Percentiles rank a stretch among this genome's conserved stretches.
phyloP scores from a whole-genome alignment of 1,140 invertebrate genomes.

The Hypothenemus hampei region DNA sequence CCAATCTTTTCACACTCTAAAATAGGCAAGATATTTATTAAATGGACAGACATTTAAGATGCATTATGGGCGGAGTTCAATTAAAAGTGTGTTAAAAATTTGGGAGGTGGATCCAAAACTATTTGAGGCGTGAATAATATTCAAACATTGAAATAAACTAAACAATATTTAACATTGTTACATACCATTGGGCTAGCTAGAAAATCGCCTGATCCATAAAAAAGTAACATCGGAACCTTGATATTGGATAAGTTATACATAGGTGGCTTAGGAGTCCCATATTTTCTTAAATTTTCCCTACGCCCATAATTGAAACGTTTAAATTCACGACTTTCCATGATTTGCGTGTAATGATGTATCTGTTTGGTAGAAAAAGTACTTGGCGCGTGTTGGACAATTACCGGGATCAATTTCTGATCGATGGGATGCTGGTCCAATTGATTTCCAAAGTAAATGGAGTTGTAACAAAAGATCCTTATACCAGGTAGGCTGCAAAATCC shows the following conservation, averaged over 20 bases:
- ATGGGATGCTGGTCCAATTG: constrained; percentile 6
- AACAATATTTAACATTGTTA: background rate
- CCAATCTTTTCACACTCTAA: constrained; percentile 1
- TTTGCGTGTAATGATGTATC: constrained; percentile 13
- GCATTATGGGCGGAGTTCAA: no score
- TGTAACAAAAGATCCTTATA: background rate
- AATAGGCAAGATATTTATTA: no score
- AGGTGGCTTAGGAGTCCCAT: constrained; percentile 52
- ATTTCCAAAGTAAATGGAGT: constrained; percentile 4
- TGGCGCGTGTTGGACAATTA: constrained; percentile 2
- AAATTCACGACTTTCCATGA: constrained; percentile 38
- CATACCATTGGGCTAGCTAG: constrained; percentile 7
- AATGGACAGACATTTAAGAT: no score
- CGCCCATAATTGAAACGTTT: constrained; percentile 53
- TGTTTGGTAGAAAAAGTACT: constrained; percentile 7
- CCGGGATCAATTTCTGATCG: background rate
- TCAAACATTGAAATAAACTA: no score
- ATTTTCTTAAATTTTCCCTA: constrained; percentile 49
- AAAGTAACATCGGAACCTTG: constrained; percentile 59
- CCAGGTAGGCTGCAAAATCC: constrained; percentile 2
- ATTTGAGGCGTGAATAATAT: no score
- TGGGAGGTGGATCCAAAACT: no score
- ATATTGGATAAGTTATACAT: constrained; percentile 57
- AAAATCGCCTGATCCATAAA: constrained; percentile 53
- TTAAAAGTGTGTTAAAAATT: no score